Percentiles rank a stretch among this genome's conserved stretches.
phyloP scores from a whole-genome alignment of 30 jellyfish, hydroid and myxozoan species.

The Rhopilema esculentum region DNA sequence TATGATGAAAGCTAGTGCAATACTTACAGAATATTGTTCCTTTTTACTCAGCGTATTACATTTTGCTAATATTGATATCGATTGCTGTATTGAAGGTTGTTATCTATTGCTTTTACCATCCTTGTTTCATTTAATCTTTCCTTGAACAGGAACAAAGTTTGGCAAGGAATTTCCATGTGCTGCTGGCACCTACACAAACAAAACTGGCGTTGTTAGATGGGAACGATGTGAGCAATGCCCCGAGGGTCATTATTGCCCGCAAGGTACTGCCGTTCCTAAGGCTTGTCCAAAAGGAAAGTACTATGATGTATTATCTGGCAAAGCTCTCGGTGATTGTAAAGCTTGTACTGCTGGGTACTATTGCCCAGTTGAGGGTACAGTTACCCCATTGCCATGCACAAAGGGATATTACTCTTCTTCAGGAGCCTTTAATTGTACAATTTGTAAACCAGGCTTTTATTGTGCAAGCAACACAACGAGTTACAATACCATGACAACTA shows the following conservation, averaged over 20 bases:
- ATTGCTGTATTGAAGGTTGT: too few species aligned
- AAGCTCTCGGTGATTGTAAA: conserved; percentile 82
- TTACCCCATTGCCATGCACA: conserved; percentile 83
- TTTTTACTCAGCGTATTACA: too few species aligned
- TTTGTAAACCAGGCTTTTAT: conserved; percentile 86
- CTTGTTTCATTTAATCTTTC: not conserved
- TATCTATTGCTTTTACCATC: not conserved
- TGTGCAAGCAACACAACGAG: conserved; percentile 89
- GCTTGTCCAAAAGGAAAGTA: conserved; percentile 93
- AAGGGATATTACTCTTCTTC: conserved; percentile 85
- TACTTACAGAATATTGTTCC: too few species aligned
- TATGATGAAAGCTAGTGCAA: too few species aligned
- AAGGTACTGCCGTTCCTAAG: conserved; percentile 94
- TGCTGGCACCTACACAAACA: conserved; percentile 94
- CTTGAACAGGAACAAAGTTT: conserved; percentile 76
- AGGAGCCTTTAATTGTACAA: conserved; percentile 83
- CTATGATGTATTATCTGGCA: conserved; percentile 74
- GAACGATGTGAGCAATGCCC: conserved; percentile 88
- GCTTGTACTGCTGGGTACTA: conserved; percentile 88
- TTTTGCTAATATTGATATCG: too few species aligned
- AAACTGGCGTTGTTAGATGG: conserved; percentile 87
- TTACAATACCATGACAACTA: conserved; percentile 64
- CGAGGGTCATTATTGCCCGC: conserved; percentile 95
- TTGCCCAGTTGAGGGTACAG: conserved; percentile 87
- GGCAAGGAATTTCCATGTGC: conserved; percentile 96